Evolutionary conservation across 2,113 vertebrate species (phyloP).

Genomic region (Passer domesticus): DNA sequence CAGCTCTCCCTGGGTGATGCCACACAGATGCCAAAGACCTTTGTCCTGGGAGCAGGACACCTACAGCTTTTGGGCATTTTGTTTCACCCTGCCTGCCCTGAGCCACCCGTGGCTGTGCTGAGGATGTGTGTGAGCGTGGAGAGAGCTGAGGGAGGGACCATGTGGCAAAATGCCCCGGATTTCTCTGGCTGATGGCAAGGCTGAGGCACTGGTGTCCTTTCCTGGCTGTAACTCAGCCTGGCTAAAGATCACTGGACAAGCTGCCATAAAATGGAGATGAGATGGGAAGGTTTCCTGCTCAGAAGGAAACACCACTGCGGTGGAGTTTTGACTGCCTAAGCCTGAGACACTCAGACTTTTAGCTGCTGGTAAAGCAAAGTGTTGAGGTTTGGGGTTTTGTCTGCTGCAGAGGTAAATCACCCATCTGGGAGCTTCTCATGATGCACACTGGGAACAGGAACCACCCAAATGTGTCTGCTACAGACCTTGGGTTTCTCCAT

Average conservation of each 20-base stretch:
- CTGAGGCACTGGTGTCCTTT: neutral
- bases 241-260: neutral
- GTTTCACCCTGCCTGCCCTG: neutral
- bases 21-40: neutral
- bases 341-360: neutral
- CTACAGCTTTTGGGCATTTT: neutral
- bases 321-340: neutral
- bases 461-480: neutral
- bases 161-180: neutral
- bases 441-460: neutral
- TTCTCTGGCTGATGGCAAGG: neutral
- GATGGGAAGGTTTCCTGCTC: neutral
- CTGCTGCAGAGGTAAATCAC: neutral
- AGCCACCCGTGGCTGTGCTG: rapidly evolving
- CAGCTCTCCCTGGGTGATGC: rapidly evolving
- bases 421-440: neutral
- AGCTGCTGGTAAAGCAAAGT: neutral
- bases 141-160: neutral
- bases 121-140: rapidly evolving
- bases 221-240: neutral
- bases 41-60: neutral
- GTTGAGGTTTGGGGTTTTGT: neutral
- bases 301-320: neutral
- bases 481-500: neutral
- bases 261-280: neutral